phyloP scores from a whole-genome alignment of 2,888 invertebrate species.

The Muschampia staudingeri region DNA sequence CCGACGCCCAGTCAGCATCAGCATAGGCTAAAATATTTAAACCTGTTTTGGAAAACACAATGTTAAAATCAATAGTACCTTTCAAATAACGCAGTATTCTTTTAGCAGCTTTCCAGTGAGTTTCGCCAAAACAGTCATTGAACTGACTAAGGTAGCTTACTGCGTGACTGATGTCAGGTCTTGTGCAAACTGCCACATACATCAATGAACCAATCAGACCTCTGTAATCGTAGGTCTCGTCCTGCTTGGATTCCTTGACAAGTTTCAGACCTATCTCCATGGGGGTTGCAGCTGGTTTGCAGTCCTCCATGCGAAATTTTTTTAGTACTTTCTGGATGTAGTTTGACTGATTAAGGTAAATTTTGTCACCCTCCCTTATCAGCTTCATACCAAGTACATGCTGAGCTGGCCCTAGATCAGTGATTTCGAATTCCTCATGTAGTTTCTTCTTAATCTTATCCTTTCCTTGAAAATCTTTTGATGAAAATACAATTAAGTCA shows the following conservation, averaged over 20 bases:
- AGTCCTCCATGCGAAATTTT: conserved; percentile 3
- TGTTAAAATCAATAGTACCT: neutral
- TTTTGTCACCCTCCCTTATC: conserved; percentile 3
- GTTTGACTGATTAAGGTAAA: neutral
- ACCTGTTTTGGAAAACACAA: neutral
- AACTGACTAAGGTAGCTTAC: neutral
- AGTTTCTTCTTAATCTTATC: neutral
- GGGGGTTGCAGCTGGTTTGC: conserved; percentile 8
- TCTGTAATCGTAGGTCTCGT: neutral
- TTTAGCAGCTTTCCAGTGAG: conserved; percentile 5
- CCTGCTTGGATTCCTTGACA: neutral
- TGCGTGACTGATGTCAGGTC: neutral
- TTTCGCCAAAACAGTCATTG: neutral
- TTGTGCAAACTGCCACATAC: neutral
- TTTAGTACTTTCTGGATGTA: neutral
- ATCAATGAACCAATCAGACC: neutral
- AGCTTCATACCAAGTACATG: conserved; percentile 8
- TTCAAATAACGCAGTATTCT: neutral
- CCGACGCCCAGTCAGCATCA: neutral
- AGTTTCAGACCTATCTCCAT: neutral
- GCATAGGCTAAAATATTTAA: neutral
- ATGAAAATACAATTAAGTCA: neutral
- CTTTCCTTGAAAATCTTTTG: neutral
- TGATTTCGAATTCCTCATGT: neutral
- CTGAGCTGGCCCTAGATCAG: conserved; percentile 42